A percentile compares a stretch with the other conserved stretches of the same genome.
phyloP scores from a whole-genome alignment of 2,888 invertebrate species.

The Platycheirus albimanus region DNA sequence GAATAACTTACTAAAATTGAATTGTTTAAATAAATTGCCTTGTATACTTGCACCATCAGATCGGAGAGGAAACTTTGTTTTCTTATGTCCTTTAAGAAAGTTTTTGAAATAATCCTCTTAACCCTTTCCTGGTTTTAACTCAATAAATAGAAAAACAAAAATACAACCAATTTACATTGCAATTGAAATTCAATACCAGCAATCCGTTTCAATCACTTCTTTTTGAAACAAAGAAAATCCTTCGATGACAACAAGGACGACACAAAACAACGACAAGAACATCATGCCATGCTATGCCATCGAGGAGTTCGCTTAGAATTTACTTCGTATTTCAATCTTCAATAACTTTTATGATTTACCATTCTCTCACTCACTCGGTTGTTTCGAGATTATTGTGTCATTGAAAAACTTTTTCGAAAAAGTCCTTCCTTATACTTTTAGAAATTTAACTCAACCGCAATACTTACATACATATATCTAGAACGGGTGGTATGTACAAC shows the following conservation, averaged over 20 bases:
- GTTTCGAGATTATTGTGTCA: slow-evolving; percentile 48
- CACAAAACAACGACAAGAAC: background rate
- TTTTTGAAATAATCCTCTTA: background rate
- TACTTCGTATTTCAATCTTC: slow-evolving; percentile 35
- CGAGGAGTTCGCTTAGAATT: background rate
- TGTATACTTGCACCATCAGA: no score
- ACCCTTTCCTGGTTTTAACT: background rate
- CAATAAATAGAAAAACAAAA: background rate
- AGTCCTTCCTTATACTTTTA: background rate
- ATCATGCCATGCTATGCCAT: background rate
- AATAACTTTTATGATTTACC: slow-evolving; percentile 57
- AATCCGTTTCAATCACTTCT: background rate
- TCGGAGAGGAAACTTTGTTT: no score
- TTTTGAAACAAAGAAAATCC: background rate
- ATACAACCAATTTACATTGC: background rate
- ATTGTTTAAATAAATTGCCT: no score
- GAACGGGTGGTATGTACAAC: background rate
- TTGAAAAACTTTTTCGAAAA: slow-evolving; percentile 50
- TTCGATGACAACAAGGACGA: background rate
- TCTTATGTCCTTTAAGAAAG: no score
- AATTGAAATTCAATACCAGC: background rate
- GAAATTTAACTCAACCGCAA: background rate
- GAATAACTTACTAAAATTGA: no score
- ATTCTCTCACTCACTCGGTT: slow-evolving; percentile 9
- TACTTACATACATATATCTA: background rate